Evolutionary conservation across 1,140 invertebrate genomes (phyloP), one percentile per base, ranked within the genome.

Genomic region (Tetragnatha versicolor): DNA sequence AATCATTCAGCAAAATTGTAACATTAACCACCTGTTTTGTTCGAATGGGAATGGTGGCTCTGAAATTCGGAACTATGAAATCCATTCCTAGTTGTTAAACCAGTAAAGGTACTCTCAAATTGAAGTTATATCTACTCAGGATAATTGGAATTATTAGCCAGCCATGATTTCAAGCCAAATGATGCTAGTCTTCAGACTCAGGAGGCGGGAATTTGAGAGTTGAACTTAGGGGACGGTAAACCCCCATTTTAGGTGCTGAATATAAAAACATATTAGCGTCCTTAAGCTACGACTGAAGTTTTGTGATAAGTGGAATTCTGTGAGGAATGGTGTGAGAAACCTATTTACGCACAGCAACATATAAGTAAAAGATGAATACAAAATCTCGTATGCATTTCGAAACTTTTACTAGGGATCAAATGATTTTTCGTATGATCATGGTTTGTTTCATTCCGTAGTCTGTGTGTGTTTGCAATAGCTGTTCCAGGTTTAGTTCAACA

Each of bases 191-290:
- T 68, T 39, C 31, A 55, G 27, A 51, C 49, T 70, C 68, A 70
- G 68, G 68, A 70, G 47, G 47, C 55, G 42, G 31, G 55, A 55
- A 70, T 70, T 20, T 70, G 49, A 42, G 7, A 70, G 47, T 55
- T 68, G 29, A 68, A 51, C 47, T 70, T 49, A 37, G 68, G 68
- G 68, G 69, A n/a, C 37, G 53, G 20, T 25, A 20, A 29, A n/a
- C 69, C 69, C 69, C 17, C 20, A 70, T 70, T 37, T 73, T 73
- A 58, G 69, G 69, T 73, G 69, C 69, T 73, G 69, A 73, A 73
- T 73, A 29, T 1, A 51, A 68, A 68, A 55, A 55, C 12, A 17
- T 60, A 73, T 73, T 73, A 73, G 69, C 69, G 69, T 73, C 69
- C 69, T 73, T 42, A 47, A 42, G 33, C 51, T 42, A 27, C 22